These are phyloP conservation scores for Tetranychus truncatus DNA, from an alignment of 2,888 invertebrate genomes.

Conservation along the genomic window DNA sequence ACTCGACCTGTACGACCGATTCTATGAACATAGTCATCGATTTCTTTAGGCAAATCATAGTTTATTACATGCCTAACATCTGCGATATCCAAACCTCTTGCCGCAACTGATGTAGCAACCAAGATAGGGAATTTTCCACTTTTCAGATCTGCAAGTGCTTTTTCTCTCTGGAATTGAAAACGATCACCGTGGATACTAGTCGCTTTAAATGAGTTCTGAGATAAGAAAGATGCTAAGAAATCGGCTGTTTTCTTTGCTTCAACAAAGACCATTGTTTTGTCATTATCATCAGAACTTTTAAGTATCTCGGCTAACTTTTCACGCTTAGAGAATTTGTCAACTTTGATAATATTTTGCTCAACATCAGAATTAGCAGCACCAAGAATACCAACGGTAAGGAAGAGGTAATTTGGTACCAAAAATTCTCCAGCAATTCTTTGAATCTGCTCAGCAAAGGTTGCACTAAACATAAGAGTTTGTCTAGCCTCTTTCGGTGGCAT, in stretches of 20 bases:
- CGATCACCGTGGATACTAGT: slow-evolving; percentile 59
- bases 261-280: slow-evolving; percentile 55
- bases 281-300: slow-evolving; percentile 28
- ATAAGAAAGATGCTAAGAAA: slow-evolving; percentile 62
- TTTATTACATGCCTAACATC: slow-evolving; percentile 46
- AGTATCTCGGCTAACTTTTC: slow-evolving; percentile 51
- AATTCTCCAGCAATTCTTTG: slow-evolving; percentile 63
- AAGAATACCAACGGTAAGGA: slow-evolving; percentile 55
- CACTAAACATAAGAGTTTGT: slow-evolving; percentile 53
- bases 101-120: slow-evolving; percentile 86
- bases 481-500: slow-evolving; percentile 40
- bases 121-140: slow-evolving; percentile 54
- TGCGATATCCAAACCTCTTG: slow-evolving; percentile 71
- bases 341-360: slow-evolving; percentile 45
- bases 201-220: slow-evolving; percentile 50
- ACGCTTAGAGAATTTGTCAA: slow-evolving; percentile 50
- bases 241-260: slow-evolving; percentile 76
- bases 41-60: slow-evolving; percentile 36
- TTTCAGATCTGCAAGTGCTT: slow-evolving; percentile 59
- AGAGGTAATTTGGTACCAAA: slow-evolving; percentile 35
- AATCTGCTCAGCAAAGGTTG: slow-evolving; percentile 51
- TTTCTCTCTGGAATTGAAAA: slow-evolving; percentile 51
- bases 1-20: slow-evolving; percentile 39
- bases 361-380: slow-evolving; percentile 86
- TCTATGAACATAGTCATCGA: slow-evolving; percentile 38